Base-by-base conservation (phyloP, 2,797 vertebrate species). In the Tadarida brasiliensis region DNA sequence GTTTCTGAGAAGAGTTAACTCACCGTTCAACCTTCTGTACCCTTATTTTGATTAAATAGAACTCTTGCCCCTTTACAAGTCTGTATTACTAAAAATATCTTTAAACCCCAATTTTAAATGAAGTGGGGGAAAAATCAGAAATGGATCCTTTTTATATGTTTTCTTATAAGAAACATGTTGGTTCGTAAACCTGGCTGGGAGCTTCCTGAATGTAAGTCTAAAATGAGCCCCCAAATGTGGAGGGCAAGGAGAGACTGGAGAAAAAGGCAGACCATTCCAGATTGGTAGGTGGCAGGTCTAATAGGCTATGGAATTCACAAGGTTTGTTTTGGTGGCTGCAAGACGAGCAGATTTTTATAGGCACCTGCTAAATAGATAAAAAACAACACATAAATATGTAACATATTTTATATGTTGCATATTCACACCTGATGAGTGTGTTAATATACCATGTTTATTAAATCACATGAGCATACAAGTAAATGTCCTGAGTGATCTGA, bases 111-210 rank as follows among this genome's bases (percentile, higher is more conserved):
- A 77, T 94, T 94, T 91, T 70, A 89, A 87, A 47, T 71, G 65
- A 96, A 70, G n/a, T 90, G 35, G 35, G 26, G n/a, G 89, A 35
- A 68, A 80, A 87, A 57, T 54, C 26, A 91, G 30, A 95, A 92
- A 39, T 68, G 7, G 19, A 82, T 70, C 5, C 19, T 78, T 93
- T 87, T 49, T 5, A 59, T 76, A 11, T 87, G 67, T 95, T 93
- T 85, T 81, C 12, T 83, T 67, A 44, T 20, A 81, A 54, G 57
- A 86, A 78, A 7, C 22, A 47, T 28, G 7, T 65, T 65, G 61
- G 44, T n/a, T 65, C 44, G 22, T 65, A 24, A 49, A 8, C 28
- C 19, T 33, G 61, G 7, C 44, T 51, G 2, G 59, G 61, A 65
- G 81, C 30, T 51, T 65, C 44, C 81, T 2, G 8, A 44, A 30